These are phyloP conservation scores for Dreissena rostriformis DNA, from an alignment of 1,140 invertebrate genomes.

Conservation along the genomic window DNA sequence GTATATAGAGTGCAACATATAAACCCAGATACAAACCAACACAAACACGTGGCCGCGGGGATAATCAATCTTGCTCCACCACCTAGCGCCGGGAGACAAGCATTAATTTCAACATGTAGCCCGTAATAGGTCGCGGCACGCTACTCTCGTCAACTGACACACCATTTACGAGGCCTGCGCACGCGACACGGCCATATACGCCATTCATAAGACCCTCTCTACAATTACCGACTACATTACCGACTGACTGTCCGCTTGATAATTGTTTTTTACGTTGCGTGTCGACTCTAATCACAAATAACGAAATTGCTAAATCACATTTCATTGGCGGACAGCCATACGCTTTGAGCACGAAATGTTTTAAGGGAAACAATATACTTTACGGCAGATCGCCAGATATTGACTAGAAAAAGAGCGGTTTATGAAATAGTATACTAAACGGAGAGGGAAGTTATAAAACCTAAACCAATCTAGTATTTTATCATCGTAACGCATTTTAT, in stretches of 20 bases:
- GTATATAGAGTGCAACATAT: too few species aligned
- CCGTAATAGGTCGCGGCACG: conserved; percentile 52
- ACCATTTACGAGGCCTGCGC: conserved; percentile 39
- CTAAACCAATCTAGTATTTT: too few species aligned
- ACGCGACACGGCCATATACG: conserved; percentile 48
- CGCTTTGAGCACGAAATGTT: conserved; percentile 31
- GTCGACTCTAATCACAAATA: conserved; percentile 32
- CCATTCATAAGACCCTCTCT: conserved; percentile 51
- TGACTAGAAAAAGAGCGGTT: conserved; percentile 19
- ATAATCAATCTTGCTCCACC: conserved; percentile 52
- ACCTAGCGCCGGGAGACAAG: conserved; percentile 49
- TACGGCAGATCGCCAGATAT: too few species aligned
- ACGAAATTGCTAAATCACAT: conserved; percentile 58
- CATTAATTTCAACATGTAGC: conserved; percentile 52
- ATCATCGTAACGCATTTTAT: too few species aligned
- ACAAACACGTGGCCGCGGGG: conserved; percentile 26
- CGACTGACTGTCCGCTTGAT: conserved; percentile 50
- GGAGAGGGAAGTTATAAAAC: too few species aligned
- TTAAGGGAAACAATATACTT: not conserved
- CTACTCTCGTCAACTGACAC: conserved; percentile 51
- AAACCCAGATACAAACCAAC: too few species aligned
- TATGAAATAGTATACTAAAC: conserved; percentile 6
- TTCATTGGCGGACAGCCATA: conserved; percentile 49
- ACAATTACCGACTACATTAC: conserved; percentile 56
- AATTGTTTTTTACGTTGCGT: conserved; percentile 59